These are phyloP conservation scores for Mastacembelus armatus DNA, from an alignment of 2,797 vertebrate species.

Conservation along the genomic window DNA sequence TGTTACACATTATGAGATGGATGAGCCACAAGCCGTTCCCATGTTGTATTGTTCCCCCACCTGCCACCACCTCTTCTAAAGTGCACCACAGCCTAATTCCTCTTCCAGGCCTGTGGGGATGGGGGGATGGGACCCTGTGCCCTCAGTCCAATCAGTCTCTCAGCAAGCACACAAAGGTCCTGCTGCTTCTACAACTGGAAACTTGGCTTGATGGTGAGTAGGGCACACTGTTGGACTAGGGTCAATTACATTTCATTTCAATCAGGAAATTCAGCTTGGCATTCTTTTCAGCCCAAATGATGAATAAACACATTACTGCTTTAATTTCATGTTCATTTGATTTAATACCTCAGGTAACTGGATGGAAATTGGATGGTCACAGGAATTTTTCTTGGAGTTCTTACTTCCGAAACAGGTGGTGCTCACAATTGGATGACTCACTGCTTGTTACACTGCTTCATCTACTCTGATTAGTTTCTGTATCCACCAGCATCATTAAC, in stretches of 20 bases:
- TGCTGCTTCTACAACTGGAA: conserved; percentile 78
- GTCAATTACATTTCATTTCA: conserved; percentile 70
- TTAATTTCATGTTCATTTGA: conserved; percentile 46
- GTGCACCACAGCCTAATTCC: conserved; percentile 74
- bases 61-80: conserved; percentile 71
- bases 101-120: conserved; percentile 67
- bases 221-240: conserved; percentile 60
- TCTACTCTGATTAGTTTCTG: conserved; percentile 55
- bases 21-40: conserved; percentile 75
- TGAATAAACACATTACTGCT: conserved; percentile 50
- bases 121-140: conserved; percentile 58
- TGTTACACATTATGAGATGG: conserved; percentile 70
- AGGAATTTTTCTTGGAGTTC: conserved; percentile 23
- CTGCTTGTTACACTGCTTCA: conserved; percentile 56
- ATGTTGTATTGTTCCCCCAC: conserved; percentile 75
- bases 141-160: conserved; percentile 77
- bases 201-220: conserved; percentile 64
- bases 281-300: conserved; percentile 40
- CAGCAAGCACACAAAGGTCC: conserved; percentile 79
- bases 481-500: conserved; percentile 43
- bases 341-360: conserved; percentile 40
- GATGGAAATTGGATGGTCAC: conserved; percentile 33
- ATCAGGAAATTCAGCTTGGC: conserved; percentile 61
- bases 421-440: conserved; percentile 44
- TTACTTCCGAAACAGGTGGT: conserved; percentile 53